These are phyloP conservation scores for Zoanthus sociatus DNA, from an alignment of 92 coral and sea anemone genomes.

Conservation along the genomic window DNA sequence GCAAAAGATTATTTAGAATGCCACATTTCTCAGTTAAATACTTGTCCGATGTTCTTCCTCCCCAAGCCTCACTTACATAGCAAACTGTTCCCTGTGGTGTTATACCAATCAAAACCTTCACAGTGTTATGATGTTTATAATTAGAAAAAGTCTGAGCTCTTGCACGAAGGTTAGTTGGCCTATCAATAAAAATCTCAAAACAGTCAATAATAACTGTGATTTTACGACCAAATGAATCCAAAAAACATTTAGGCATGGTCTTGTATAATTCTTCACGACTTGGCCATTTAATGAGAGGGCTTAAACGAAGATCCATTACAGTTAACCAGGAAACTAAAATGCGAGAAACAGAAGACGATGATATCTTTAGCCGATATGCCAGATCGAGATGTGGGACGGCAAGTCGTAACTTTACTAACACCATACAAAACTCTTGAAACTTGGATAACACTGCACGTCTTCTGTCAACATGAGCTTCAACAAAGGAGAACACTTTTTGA, in stretches of 20 bases:
- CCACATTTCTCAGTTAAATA: background rate
- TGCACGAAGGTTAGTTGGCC: no score
- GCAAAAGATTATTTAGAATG: background rate
- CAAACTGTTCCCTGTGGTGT: no score
- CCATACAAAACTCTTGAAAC: background rate
- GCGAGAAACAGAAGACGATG: background rate
- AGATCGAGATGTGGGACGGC: no score
- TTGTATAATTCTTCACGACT: slow-evolving; percentile 30
- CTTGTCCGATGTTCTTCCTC: background rate
- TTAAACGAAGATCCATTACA: slow-evolving; percentile 39
- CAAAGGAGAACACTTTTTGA: background rate
- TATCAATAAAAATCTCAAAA: slow-evolving; percentile 39
- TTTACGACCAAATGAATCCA: slow-evolving; percentile 41
- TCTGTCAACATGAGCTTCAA: no score
- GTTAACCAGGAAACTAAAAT: slow-evolving; percentile 36
- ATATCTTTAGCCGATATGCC: background rate
- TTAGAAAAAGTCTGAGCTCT: background rate
- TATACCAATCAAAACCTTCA: slow-evolving; percentile 51
- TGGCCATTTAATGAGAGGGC: slow-evolving; percentile 48
- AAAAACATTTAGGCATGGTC: slow-evolving; percentile 52
- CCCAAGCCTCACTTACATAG: no score
- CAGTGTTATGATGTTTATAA: no score
- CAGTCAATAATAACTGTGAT: slow-evolving; percentile 57
- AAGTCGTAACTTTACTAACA: background rate
- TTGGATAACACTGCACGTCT: no score